Conservation (phyloP, 92 coral and sea anemone species). For the Diadumene lineata region DNA sequence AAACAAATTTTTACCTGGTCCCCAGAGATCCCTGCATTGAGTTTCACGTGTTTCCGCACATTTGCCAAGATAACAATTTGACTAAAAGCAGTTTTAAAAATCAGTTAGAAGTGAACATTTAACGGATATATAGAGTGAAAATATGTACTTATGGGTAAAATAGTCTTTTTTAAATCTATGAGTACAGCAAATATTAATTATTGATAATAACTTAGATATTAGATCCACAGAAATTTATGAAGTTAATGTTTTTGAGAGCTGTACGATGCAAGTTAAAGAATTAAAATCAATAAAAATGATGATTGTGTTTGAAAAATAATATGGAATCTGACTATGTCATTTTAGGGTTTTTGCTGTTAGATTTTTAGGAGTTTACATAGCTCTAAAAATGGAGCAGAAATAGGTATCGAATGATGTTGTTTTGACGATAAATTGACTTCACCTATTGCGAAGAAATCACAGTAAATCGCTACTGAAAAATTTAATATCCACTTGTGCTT, state of each 20-base stretch:
- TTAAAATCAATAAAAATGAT: no score
- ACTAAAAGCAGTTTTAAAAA: conserved; percentile 8
- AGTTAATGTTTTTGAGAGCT: neutral
- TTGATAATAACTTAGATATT: neutral
- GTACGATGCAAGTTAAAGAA: no score
- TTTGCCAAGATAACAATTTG: conserved; percentile 18
- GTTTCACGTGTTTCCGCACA: conserved; percentile 23
- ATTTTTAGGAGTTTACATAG: no score
- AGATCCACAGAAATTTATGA: neutral
- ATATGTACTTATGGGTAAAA: neutral
- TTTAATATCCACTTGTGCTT: no score
- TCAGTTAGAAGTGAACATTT: neutral
- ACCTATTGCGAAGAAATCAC: no score
- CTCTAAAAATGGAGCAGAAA: no score
- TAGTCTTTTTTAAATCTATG: neutral
- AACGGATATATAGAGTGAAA: neutral
- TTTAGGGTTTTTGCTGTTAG: no score
- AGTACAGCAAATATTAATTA: neutral
- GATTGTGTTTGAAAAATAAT: no score
- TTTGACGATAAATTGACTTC: no score
- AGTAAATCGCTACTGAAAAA: no score
- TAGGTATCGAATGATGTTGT: no score
- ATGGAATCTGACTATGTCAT: no score
- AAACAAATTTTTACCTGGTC: conserved; percentile 19
- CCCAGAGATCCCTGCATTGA: conserved; percentile 32